Conservation (phyloP, 2,113 vertebrate genomes). For the Merops nubicus region DNA sequence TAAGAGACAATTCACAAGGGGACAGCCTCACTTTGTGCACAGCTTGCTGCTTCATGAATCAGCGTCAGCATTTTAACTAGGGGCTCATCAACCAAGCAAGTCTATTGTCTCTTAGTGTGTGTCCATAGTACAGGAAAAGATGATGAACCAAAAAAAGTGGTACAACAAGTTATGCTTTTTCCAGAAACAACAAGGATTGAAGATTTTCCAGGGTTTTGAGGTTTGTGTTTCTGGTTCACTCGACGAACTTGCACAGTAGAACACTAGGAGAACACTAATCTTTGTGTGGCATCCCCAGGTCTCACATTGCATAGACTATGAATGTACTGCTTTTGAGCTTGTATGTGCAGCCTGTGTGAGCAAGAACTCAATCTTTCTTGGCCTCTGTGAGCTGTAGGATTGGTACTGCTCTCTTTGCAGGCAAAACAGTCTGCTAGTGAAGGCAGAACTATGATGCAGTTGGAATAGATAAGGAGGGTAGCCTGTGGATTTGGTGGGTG, state of each 20-base stretch:
- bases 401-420: background rate
- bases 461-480: background rate
- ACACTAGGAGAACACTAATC: background rate
- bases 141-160: background rate
- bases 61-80: background rate
- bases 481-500: background rate
- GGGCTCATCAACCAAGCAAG: background rate
- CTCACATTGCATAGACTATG: background rate
- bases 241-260: background rate
- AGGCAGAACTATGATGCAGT: background rate
- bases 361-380: background rate
- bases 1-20: conserved; percentile 32
- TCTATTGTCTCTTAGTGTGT: background rate
- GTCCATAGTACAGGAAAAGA: background rate
- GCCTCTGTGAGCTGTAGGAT: fast-evolving
- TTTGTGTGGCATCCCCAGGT: background rate
- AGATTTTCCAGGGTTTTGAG: background rate
- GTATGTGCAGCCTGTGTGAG: background rate
- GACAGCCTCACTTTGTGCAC: background rate
- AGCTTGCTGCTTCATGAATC: conserved; percentile 39
- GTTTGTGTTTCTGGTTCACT: conserved; percentile 1
- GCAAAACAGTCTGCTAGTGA: background rate
- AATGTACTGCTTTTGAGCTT: background rate
- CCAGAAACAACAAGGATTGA: background rate
- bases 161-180: background rate